Percentiles rank a stretch among this genome's conserved stretches.
These are phyloP conservation scores for Phthorimaea operculella DNA, from an alignment of 1,140 invertebrate genomes.

Conservation along the genomic window DNA sequence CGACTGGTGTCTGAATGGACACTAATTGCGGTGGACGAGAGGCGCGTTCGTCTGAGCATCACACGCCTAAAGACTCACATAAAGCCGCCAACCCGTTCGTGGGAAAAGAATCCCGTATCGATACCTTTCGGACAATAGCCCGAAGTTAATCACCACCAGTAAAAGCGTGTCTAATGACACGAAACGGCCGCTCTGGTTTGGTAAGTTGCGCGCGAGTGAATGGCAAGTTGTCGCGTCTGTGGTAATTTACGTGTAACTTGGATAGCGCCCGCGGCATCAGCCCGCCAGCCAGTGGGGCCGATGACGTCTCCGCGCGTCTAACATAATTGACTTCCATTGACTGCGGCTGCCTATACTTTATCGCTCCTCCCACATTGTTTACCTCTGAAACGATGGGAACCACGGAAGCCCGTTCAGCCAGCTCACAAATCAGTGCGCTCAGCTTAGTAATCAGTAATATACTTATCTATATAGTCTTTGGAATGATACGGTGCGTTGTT, in stretches of 20 bases:
- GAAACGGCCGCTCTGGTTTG: constrained; percentile 30
- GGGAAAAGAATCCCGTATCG: constrained; percentile 34
- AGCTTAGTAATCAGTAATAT: neutral
- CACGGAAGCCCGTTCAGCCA: neutral
- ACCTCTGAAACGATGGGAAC: constrained; percentile 23
- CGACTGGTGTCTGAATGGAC: constrained; percentile 25
- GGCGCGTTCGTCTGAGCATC: constrained; percentile 13
- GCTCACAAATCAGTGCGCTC: neutral
- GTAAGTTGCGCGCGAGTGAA: constrained; percentile 38
- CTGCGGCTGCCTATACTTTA: constrained; percentile 17
- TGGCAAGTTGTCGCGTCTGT: constrained; percentile 29
- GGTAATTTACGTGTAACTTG: constrained; percentile 35
- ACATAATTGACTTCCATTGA: constrained; percentile 51
- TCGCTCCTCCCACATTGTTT: constrained; percentile 33
- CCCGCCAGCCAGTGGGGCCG: constrained; percentile 12
- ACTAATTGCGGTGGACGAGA: constrained; percentile 32
- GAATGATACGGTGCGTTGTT: constrained; percentile 12
- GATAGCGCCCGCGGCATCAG: constrained; percentile 14
- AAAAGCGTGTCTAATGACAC: constrained; percentile 38
- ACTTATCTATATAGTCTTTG: neutral
- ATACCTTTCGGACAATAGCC: constrained; percentile 6
- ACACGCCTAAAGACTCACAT: constrained; percentile 16
- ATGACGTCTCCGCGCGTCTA: constrained; percentile 31
- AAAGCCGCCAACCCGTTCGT: constrained; percentile 28
- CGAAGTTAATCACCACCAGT: constrained; percentile 10